A percentile compares a stretch with the other conserved stretches of the same genome.
Conservation (phyloP, 2,888 invertebrate species). For the Monoplex corrugatus region DNA sequence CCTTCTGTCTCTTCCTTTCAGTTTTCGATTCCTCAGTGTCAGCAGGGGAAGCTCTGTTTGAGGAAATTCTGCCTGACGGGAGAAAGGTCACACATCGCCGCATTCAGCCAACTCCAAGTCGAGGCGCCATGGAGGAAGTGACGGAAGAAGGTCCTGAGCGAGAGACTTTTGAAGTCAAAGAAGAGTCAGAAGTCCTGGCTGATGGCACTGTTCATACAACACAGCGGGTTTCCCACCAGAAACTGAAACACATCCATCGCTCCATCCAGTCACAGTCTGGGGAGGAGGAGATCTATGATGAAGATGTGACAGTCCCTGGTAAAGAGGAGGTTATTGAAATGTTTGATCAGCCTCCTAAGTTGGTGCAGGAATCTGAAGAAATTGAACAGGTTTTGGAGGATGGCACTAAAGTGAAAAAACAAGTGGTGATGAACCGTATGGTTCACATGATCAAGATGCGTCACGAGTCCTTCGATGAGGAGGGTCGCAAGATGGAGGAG, state of each 20-base stretch:
- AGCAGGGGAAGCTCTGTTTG: conserved; percentile 62
- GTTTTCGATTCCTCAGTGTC: conserved; percentile 68
- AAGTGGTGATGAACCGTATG: conserved; percentile 74
- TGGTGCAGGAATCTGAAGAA: conserved; percentile 67
- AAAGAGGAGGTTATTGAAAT: conserved; percentile 64
- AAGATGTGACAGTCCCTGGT: conserved; percentile 65
- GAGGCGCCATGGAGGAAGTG: conserved; percentile 63
- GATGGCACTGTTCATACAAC: conserved; percentile 75
- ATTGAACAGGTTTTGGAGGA: conserved; percentile 72
- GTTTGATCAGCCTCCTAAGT: conserved; percentile 66
- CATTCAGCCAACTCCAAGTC: conserved; percentile 57
- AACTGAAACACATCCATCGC: conserved; percentile 66
- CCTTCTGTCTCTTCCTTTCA: conserved; percentile 67
- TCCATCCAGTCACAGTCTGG: conserved; percentile 65
- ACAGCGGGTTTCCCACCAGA: conserved; percentile 66
- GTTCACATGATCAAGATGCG: conserved; percentile 72
- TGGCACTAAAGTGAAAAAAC: conserved; percentile 72
- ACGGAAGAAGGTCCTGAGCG: conserved; percentile 65
- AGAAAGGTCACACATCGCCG: conserved; percentile 68
- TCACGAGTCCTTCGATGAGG: conserved; percentile 69
- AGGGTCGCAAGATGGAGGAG: conserved; percentile 60
- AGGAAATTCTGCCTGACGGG: conserved; percentile 74
- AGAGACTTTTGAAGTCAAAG: conserved; percentile 67
- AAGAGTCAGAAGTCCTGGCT: conserved; percentile 71
- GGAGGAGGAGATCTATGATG: conserved; percentile 66